A percentile compares a stretch with the other conserved stretches of the same genome.
These are phyloP conservation scores for Pogonophryne albipinna DNA, from an alignment of 2,797 vertebrate species.

Conservation along the genomic window DNA sequence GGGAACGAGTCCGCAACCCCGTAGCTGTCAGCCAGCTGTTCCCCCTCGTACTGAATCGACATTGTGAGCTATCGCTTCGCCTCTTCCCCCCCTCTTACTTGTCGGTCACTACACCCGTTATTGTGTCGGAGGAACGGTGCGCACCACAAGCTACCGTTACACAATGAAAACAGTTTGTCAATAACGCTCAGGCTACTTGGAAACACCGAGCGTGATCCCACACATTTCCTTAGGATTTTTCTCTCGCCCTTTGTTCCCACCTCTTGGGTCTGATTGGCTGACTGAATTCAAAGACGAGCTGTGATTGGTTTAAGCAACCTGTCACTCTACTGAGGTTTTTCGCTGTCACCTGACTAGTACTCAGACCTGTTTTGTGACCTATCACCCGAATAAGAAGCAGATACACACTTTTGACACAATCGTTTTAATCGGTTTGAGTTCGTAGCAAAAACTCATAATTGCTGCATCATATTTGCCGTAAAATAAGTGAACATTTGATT, in stretches of 20 bases:
- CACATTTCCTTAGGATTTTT: constrained; percentile 85
- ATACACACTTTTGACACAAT: not conserved
- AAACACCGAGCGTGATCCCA: constrained; percentile 72
- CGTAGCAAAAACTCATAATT: rapidly evolving
- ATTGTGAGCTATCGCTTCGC: constrained; percentile 85
- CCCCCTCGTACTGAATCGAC: constrained; percentile 94
- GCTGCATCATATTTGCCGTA: rapidly evolving
- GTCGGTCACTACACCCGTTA: constrained; percentile 40
- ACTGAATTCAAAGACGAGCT: rapidly evolving
- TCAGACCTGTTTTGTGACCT: constrained; percentile 83
- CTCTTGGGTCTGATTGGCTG: constrained; percentile 75
- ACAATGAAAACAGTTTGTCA: constrained; percentile 45
- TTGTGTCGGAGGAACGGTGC: constrained; percentile 31
- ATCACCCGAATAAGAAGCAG: constrained; percentile 60
- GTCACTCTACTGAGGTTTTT: constrained; percentile 74
- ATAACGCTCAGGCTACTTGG: constrained; percentile 50
- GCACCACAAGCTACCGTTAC: constrained; percentile 20
- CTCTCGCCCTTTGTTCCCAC: constrained; percentile 64
- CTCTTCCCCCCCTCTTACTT: constrained; percentile 61
- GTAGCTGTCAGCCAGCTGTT: constrained; percentile 92
- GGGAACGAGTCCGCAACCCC: constrained; percentile 95
- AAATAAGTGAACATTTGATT: not conserved
- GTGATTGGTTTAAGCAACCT: constrained; percentile 66
- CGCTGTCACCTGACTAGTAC: constrained; percentile 90
- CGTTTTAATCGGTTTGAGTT: rapidly evolving